Base-by-base conservation (phyloP, 1,140 invertebrate genomes). In the Anastrepha obliqua region DNA sequence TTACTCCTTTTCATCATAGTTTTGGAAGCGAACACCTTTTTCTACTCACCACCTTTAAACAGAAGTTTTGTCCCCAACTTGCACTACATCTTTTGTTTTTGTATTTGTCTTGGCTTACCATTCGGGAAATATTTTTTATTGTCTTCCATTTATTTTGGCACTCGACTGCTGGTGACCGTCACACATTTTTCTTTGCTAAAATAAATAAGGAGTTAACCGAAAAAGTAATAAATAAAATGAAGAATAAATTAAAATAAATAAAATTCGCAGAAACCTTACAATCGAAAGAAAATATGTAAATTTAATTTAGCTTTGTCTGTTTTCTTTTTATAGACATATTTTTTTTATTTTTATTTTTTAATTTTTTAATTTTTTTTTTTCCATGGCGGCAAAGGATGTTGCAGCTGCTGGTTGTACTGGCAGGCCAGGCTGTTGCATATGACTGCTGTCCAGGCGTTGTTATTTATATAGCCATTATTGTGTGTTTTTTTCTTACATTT, bases 401-500 rank as follows among this genome's bases (percentile, higher is more conserved):
- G 74, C 74, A 81, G 74, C 74, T 81, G 74, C 17, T 58, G 20
- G 74, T 81, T 81, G 74, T 29, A n/a, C 44, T 13, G 11, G 17
- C 6, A 20, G 70, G 44, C 70, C 15, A 8, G 3, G 74, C 17
- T 51, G 44, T 39, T 78, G 74, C 64, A 67, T 67, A 67, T 81
- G 47, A 2, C 47, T 67, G 51, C 74, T 81, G 74, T 81, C 74
- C 74, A 81, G n/a, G n/a, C 74, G 20, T 55, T 55, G 67, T 3
- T 55, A 11, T 67, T 13, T 62, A 81, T 81, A 55, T 81, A 81
- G 47, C 74, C 74, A 81, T 81, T 81, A 55, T 81, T 81, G 67
- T 74, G 6, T 81, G 47, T 51, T 81, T 81, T 81, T 81, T 17
- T 47, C 6, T 58, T 81, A n/a, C 74, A 17, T 47, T 67, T 9